A percentile compares a stretch with the other conserved stretches of the same genome.
Conservation (phyloP, 2,797 vertebrate genomes). For the Chaetodon trifasciatus region DNA sequence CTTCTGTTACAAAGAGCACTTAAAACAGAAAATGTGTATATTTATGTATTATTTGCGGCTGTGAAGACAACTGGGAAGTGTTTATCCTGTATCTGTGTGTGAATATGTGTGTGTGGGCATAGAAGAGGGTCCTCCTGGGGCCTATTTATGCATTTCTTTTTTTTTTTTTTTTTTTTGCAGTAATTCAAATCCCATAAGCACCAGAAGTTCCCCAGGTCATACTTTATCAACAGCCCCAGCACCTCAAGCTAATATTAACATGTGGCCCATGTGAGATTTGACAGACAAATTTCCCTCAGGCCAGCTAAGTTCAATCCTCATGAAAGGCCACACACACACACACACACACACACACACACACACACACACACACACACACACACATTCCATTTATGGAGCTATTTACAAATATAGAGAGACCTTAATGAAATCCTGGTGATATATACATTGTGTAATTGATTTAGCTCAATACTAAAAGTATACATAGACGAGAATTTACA, state of each 20-base stretch:
- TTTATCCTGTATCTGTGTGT: slow-evolving; percentile 15
- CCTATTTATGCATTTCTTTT: slow-evolving; percentile 22
- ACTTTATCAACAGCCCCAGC: slow-evolving; percentile 49
- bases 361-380: slow-evolving; percentile 1
- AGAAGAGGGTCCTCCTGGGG: slow-evolving; percentile 6
- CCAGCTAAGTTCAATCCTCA: slow-evolving; percentile 35
- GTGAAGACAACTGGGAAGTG: neutral
- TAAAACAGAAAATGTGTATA: neutral
- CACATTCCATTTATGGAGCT: slow-evolving; percentile 1
- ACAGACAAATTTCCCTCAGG: slow-evolving; percentile 37
- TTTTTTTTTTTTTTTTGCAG: slow-evolving; percentile 22
- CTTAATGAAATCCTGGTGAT: slow-evolving; percentile 8
- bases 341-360: neutral
- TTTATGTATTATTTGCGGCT: slow-evolving; percentile 2
- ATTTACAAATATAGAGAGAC: slow-evolving; percentile 24
- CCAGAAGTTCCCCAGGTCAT: slow-evolving; percentile 47
- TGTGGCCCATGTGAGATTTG: slow-evolving; percentile 54
- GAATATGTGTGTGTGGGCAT: neutral
- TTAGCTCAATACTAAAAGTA: neutral
- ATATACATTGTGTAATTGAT: neutral
- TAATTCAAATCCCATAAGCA: slow-evolving; percentile 65
- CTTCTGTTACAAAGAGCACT: neutral
- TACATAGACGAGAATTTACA: neutral
- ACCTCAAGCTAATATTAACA: slow-evolving; percentile 54
- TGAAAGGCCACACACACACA: slow-evolving; percentile 18